These are phyloP conservation scores for Lithophane ornitopus DNA, from an alignment of 2,888 invertebrate species.

Conservation along the genomic window DNA sequence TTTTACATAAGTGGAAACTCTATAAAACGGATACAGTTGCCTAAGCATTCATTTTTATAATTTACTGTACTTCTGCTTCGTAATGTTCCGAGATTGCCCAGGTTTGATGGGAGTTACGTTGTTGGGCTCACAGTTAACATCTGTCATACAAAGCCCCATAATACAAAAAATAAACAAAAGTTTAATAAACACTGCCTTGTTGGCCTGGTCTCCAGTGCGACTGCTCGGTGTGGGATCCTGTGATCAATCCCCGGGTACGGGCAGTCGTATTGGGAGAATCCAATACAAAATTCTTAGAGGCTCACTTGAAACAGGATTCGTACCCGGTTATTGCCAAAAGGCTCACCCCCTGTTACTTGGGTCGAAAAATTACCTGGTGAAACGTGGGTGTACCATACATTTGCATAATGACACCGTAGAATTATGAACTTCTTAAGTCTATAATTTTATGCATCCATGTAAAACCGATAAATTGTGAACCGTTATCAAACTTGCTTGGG, in stretches of 20 bases:
- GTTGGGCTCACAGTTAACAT: constrained; percentile 33
- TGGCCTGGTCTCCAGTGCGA: not conserved
- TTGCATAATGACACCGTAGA: not conserved
- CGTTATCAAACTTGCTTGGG: too few species aligned
- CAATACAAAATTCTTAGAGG: not conserved
- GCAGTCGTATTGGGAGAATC: not conserved
- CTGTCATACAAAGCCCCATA: constrained; percentile 24
- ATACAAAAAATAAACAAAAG: constrained; percentile 15
- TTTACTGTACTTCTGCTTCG: constrained; percentile 24
- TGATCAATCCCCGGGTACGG: not conserved
- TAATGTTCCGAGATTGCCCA: constrained; percentile 30
- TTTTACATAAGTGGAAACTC: constrained; percentile 2
- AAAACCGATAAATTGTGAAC: too few species aligned
- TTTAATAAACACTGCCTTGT: not conserved
- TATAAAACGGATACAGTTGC: not conserved
- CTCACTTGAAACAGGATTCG: not conserved
- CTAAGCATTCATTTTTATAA: constrained; percentile 29
- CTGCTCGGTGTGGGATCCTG: not conserved
- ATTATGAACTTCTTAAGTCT: too few species aligned
- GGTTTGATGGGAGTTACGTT: constrained; percentile 33
- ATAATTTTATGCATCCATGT: too few species aligned
- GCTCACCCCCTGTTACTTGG: not conserved
- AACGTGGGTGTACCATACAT: not conserved
- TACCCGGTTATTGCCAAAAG: not conserved
- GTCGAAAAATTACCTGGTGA: too few species aligned